These are phyloP conservation scores for Crenuchus spilurus DNA, from an alignment of 2,797 vertebrate genomes.

Conservation along the genomic window DNA sequence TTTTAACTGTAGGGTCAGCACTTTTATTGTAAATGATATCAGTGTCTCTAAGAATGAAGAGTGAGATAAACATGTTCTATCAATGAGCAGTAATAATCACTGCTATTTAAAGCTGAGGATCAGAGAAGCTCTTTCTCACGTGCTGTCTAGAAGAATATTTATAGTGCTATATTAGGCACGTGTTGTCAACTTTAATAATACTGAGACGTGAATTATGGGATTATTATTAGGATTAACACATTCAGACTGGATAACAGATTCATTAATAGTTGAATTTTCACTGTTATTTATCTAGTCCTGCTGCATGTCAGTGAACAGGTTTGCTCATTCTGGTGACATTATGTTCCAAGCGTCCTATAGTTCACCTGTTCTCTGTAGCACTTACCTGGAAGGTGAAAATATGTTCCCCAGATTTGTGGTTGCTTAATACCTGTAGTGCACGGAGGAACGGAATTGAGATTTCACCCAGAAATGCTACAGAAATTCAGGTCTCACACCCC, in stretches of 20 bases:
- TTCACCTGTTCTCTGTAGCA: too few species aligned
- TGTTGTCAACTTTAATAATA: constrained; percentile 55
- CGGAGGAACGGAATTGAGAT: too few species aligned
- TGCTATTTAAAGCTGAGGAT: neutral
- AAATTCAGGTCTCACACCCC: too few species aligned
- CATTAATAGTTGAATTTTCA: constrained; percentile 21
- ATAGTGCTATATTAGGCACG: constrained; percentile 61
- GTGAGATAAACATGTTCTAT: neutral
- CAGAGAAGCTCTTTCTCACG: constrained; percentile 38
- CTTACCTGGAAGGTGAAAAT: too few species aligned
- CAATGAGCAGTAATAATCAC: neutral
- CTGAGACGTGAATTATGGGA: constrained; percentile 59
- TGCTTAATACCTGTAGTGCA: too few species aligned
- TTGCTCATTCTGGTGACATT: neutral
- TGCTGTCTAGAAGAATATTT: constrained; percentile 50
- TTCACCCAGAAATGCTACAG: too few species aligned
- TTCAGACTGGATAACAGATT: constrained; percentile 45
- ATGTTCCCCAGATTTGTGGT: too few species aligned
- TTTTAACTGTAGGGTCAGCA: too few species aligned
- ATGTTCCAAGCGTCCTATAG: too few species aligned
- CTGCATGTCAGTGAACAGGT: neutral
- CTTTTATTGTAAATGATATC: too few species aligned
- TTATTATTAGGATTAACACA: constrained; percentile 69
- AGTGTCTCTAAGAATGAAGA: constrained; percentile 34
- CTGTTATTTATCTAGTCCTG: constrained; percentile 11